A percentile compares a stretch with the other conserved stretches of the same genome.
These are phyloP conservation scores for Isaurus tuberculatus DNA, from an alignment of 92 coral and sea anemone species.

Conservation along the genomic window DNA sequence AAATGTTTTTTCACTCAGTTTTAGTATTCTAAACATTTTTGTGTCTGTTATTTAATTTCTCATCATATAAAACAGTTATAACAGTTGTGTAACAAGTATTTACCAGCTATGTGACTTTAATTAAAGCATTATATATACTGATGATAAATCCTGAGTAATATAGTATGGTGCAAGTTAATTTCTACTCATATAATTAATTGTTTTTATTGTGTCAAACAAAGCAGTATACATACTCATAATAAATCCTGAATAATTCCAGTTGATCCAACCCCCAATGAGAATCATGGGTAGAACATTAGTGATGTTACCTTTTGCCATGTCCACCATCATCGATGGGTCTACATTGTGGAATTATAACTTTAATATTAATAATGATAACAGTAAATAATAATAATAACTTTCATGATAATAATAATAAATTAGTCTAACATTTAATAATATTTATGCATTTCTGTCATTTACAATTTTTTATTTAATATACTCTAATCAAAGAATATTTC, in stretches of 20 bases:
- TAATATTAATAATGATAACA: background rate
- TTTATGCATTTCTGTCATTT: background rate
- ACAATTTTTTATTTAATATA: no score
- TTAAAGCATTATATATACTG: slow-evolving; percentile 56
- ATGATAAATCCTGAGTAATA: slow-evolving; percentile 93
- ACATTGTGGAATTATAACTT: background rate
- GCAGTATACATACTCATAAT: slow-evolving; percentile 76
- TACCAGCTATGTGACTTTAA: background rate
- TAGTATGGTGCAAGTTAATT: no score
- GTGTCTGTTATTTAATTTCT: no score
- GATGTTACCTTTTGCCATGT: slow-evolving; percentile 99
- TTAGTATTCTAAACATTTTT: no score
- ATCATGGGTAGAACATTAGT: slow-evolving; percentile 99
- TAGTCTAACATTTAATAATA: background rate
- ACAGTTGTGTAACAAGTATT: no score
- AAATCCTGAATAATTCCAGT: slow-evolving; percentile 99
- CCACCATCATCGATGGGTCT: slow-evolving; percentile 99
- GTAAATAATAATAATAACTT: background rate
- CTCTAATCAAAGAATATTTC: no score
- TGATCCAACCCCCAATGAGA: slow-evolving; percentile 99
- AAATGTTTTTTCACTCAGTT: no score
- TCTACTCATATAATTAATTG: no score
- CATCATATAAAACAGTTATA: no score
- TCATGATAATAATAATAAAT: background rate
- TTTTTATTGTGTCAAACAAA: background rate